Percentiles rank a stretch among this genome's conserved stretches.
Conservation (phyloP, 1,140 invertebrate species). For the Mycetomoellerius zeteki region DNA sequence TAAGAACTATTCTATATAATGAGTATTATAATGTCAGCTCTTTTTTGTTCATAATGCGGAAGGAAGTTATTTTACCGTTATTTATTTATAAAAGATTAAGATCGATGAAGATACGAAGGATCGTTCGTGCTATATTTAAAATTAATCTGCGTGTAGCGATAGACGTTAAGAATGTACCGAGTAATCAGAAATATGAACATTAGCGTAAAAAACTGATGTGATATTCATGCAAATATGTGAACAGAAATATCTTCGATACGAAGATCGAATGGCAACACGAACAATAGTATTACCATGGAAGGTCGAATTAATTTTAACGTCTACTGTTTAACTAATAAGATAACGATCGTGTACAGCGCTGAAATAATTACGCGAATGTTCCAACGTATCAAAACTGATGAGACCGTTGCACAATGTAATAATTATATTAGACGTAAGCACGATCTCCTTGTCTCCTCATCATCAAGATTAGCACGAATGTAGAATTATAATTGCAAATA, state of each 20-base stretch:
- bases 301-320: constrained; percentile 63
- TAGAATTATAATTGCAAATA: constrained; percentile 45
- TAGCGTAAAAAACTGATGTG: not conserved
- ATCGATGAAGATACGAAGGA: no score
- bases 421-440: constrained; percentile 63
- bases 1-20: not conserved
- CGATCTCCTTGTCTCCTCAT: constrained; percentile 62
- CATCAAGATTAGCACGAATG: constrained; percentile 46
- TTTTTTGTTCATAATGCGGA: not conserved
- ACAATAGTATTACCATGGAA: constrained; percentile 22
- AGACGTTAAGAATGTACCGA: not conserved
- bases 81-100: not conserved
- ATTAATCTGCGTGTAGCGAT: not conserved
- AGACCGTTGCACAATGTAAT: constrained; percentile 59
- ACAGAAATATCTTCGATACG: not conserved
- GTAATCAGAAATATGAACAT: not conserved
- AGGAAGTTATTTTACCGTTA: not conserved
- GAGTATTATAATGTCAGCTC: not conserved
- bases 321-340: constrained; percentile 6
- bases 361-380: constrained; percentile 44
- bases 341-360: constrained; percentile 46
- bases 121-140: not conserved
- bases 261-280: not conserved
- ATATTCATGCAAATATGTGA: not conserved
- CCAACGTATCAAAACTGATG: constrained; percentile 63